Evolutionary conservation across 2,113 vertebrate species (phyloP), one percentile per base, ranked within the genome.

Genomic region (Globicephala melas): DNA sequence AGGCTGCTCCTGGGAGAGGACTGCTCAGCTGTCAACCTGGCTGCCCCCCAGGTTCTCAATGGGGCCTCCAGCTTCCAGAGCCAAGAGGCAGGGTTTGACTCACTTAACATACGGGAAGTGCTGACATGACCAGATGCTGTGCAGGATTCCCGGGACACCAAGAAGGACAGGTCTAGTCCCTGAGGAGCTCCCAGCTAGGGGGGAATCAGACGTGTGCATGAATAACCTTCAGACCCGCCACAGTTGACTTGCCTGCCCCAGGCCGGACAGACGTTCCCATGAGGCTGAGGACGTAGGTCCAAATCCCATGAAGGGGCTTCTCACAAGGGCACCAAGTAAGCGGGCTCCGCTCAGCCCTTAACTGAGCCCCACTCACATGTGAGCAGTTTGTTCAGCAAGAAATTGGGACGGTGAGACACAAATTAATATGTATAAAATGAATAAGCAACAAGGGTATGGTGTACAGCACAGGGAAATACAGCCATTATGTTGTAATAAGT

Each of bases 1-100:
- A 70, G 47, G 28, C 88, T 96, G 89, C 63, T 76, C 23, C 89
- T 15, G 38, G 36, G 63, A 96, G 86, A 98, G 1, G 58, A 91
- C 12, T 41, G 31, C 15, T 96, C 47, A 98, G 85, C 65, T 53
- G 76, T 23, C 58, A 96, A 26, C 31, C 88, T 86, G 31, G 2
- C n/a, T 55, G 55, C 47, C 38, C 73, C 55, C 70, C 68, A 44
- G n/a, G 10, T 85, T 26, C 70, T 97, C 86, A 13, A 0, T 4
- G 90, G 63, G 81, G 31, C 70, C 80, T 23, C 86, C 85, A 44
- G 20, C 53, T 80, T 67, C 23, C 3, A 91, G 38, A 20, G 89
- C 74, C 93, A 67, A 50, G 13, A 58, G 53, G 83, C 83, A 92
- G 33, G 53, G 55, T 79, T 82, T 36, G 41, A 63, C 21, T 94